Evolutionary conservation across 1,140 invertebrate genomes (phyloP), one percentile per base, ranked within the genome.

Genomic region (Cyphomyrmex costatus): DNA sequence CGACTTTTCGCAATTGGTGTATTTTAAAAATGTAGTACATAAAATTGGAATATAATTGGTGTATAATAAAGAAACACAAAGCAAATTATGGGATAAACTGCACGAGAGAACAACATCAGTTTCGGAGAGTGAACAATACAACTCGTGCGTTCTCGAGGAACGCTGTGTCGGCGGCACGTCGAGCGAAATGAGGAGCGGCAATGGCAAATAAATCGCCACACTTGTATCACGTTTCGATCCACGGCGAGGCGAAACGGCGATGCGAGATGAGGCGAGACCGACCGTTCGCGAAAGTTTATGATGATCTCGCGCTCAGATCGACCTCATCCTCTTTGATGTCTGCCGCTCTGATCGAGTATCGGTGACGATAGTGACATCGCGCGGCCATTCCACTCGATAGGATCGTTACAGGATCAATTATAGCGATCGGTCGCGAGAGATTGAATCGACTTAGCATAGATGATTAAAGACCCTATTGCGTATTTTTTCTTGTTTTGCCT

Each of bases 191-290:
- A 95, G 93, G 92, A 94, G 92, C 93, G 93, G 93, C 94, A 93
- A 95, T 94, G 94, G 94, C 94, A 95, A 94, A 95, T 95, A 95
- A 95, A 95, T 95, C 94, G 95, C 93, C 92, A 92, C 92, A 91
- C 92, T 94, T 93, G 94, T 93, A 92, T 95, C 95, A 95, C 95
- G 95, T 95, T 90, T 90, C 92, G 91, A 91, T 92, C 86, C 88
- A 58, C 61, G 86, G 65, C 88, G 83, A 87, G 88, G 65, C 89
- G 74, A 86, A 77, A 70, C 33, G 49, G 30, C 73, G 87, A 74
- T 63, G 63, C 86, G 68, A 86, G 77, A 74, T 65, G 87, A 77
- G 65, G 70, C 88, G 86, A 87, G 80, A 86, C 88, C 58, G 88
- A 80, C 80, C 56, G 89, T 87, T 92, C 91, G 71, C 92, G 92